Conservation (phyloP, 2,113 vertebrate genomes). For the Stomatorhinus ivindoensis region DNA sequence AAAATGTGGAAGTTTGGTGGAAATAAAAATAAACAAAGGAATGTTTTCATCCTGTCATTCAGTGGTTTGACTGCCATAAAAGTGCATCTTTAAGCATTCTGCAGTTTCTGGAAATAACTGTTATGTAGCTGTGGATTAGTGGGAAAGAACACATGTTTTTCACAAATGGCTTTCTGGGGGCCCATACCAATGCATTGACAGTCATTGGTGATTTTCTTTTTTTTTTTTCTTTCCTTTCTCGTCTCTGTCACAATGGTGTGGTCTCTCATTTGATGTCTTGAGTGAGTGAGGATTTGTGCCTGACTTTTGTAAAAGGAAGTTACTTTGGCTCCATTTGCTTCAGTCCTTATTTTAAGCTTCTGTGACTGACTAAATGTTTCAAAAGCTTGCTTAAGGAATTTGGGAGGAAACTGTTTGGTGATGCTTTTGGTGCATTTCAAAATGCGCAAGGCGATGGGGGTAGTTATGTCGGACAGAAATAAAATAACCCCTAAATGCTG, state of each 20-base stretch:
- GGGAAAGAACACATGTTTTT: not conserved
- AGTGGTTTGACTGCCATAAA: not conserved
- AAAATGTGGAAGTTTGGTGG: not conserved
- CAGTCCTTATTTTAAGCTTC: not conserved
- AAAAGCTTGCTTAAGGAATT: not conserved
- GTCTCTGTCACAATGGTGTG: not conserved
- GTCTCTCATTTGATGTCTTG: not conserved
- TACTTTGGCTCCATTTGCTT: not conserved
- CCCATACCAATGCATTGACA: not conserved
- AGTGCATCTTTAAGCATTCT: not conserved
- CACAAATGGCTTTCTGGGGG: not conserved
- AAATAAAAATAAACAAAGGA: not conserved
- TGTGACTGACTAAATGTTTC: not conserved
- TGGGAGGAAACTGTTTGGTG: not conserved
- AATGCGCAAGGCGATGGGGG: not conserved
- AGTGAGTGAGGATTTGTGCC: not conserved
- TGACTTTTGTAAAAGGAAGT: not conserved
- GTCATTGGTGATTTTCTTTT: not conserved
- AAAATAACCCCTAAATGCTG: not conserved
- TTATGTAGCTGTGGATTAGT: not conserved
- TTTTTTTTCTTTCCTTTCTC: not conserved
- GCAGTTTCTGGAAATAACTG: not conserved
- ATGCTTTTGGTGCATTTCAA: not conserved
- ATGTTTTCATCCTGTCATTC: not conserved
- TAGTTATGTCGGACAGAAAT: slow-evolving; percentile 11